Conservation (phyloP, 2,113 vertebrate species). For the Colistium nudipinnis region DNA sequence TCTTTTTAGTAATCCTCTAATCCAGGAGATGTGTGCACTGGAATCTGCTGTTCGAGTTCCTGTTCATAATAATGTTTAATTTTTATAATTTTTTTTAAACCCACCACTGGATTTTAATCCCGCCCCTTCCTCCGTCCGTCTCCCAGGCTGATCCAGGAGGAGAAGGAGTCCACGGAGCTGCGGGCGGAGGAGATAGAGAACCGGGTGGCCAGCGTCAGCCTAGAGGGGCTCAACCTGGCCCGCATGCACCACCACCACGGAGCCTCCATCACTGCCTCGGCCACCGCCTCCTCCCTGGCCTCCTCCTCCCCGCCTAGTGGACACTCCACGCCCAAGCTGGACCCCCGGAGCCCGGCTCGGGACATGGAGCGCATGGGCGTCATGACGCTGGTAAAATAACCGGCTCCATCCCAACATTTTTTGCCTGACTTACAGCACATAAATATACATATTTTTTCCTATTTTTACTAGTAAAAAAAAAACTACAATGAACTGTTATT, state of each 20-base stretch:
- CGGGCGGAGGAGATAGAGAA: slow-evolving; percentile 98
- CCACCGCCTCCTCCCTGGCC: slow-evolving; percentile 94
- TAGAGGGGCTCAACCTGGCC: slow-evolving; percentile 96
- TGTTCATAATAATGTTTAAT: not conserved
- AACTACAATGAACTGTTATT: too few species aligned
- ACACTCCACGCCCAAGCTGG: slow-evolving; percentile 96
- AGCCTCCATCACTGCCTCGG: slow-evolving; percentile 93
- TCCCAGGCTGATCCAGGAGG: slow-evolving; percentile 95
- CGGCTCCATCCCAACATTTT: too few species aligned
- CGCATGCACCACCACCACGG: slow-evolving; percentile 92
- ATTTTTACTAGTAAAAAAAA: too few species aligned
- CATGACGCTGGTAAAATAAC: slow-evolving; percentile 90
- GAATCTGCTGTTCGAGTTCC: not conserved
- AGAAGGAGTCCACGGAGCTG: slow-evolving; percentile 97
- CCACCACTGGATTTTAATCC: not conserved
- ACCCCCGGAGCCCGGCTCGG: slow-evolving; percentile 91
- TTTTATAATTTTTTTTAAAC: not conserved
- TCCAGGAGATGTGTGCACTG: not conserved
- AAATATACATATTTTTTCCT: too few species aligned
- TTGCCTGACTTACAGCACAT: not conserved
- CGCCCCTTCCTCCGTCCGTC: not conserved
- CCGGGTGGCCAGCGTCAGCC: slow-evolving; percentile 95
- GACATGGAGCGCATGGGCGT: slow-evolving; percentile 99
- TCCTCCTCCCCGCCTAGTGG: slow-evolving; percentile 98
- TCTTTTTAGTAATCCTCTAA: not conserved